These are phyloP conservation scores for Limnephilus auricula DNA, from an alignment of 2,888 invertebrate genomes.

Conservation along the genomic window DNA sequence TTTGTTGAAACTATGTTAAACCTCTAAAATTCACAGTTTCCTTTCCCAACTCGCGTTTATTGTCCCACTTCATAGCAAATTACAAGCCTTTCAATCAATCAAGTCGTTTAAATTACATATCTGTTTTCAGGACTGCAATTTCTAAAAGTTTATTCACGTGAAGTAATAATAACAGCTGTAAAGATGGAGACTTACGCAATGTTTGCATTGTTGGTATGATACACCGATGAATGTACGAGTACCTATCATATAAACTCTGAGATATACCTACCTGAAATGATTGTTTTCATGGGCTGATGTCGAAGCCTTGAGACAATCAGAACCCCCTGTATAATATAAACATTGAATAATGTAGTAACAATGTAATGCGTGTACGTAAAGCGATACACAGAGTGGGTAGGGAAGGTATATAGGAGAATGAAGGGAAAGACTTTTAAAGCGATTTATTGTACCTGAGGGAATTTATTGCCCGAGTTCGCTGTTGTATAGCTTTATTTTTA, in stretches of 20 bases:
- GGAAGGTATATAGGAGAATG: background rate
- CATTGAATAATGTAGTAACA: background rate
- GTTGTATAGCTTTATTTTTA: conserved; percentile 34
- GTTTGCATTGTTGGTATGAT: background rate
- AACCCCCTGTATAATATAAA: background rate
- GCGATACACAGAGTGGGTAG: background rate
- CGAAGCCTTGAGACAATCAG: background rate
- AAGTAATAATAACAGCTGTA: background rate
- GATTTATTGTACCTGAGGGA: conserved; percentile 18
- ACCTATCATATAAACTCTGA: background rate
- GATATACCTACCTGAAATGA: background rate
- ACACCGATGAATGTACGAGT: background rate
- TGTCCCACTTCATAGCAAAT: background rate
- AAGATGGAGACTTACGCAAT: background rate
- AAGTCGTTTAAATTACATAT: background rate
- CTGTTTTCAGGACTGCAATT: background rate
- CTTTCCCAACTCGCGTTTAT: background rate
- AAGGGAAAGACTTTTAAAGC: conserved; percentile 30
- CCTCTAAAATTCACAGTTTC: background rate
- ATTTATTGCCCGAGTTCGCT: conserved; percentile 27
- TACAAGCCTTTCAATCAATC: background rate
- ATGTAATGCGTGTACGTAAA: background rate
- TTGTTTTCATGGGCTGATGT: background rate
- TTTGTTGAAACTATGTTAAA: conserved; percentile 5
- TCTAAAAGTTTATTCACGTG: background rate